Percentiles rank a stretch among this genome's conserved stretches.
Evolutionary conservation across 2,113 vertebrate species (phyloP).

Genomic region (Prunella himalayana): DNA sequence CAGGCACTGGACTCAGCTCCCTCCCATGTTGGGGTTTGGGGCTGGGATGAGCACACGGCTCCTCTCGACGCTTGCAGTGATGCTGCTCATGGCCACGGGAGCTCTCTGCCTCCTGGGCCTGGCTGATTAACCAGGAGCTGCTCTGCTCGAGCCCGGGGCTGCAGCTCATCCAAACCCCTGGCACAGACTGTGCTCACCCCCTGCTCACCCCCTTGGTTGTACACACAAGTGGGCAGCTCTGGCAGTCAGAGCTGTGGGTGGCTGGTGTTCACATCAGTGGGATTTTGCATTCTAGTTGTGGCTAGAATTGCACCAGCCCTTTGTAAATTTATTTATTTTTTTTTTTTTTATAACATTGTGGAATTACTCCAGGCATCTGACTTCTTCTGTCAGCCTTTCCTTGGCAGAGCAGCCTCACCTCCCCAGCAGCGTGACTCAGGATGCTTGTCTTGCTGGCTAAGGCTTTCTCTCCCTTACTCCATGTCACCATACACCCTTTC

Average conservation of each 20-base stretch:
- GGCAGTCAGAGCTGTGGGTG: not conserved
- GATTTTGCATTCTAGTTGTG: not conserved
- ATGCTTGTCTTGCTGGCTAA: constrained; percentile 9
- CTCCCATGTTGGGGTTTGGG: rapidly evolving
- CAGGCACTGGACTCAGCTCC: not conserved
- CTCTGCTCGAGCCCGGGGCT: not conserved
- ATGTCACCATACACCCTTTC: not conserved
- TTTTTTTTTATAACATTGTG: not conserved
- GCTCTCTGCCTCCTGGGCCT: rapidly evolving
- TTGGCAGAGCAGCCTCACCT: constrained; percentile 30
- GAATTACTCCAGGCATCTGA: constrained; percentile 27
- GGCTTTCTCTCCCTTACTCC: not conserved
- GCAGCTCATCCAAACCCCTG: not conserved
- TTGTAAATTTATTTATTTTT: not conserved
- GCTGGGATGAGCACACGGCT: not conserved
- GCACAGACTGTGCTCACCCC: rapidly evolving
- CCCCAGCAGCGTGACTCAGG: constrained; percentile 34
- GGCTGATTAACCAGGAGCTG: not conserved
- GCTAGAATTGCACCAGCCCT: not conserved
- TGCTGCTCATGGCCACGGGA: not conserved
- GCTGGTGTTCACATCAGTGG: not conserved
- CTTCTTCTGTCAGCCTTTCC: constrained; percentile 5
- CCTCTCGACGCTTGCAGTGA: rapidly evolving
- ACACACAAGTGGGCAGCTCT: not conserved
- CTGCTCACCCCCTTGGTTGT: rapidly evolving